A percentile compares a stretch with the other conserved stretches of the same genome.
phyloP scores from a whole-genome alignment of 2,113 vertebrate species.

The Passerina amoena region DNA sequence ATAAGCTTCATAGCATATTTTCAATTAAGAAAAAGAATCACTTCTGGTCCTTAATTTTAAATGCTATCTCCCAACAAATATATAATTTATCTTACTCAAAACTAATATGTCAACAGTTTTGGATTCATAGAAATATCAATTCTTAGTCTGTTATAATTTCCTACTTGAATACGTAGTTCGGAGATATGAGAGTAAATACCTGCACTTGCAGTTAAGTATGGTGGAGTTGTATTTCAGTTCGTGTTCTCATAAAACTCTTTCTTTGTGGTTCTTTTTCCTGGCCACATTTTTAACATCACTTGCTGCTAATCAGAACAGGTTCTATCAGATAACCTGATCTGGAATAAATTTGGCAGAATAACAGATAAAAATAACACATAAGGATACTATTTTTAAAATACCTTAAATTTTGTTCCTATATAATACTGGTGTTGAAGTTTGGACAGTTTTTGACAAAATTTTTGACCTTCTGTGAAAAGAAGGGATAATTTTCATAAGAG shows the following conservation, averaged over 20 bases:
- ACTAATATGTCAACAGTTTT: not conserved
- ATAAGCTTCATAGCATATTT: slow-evolving; percentile 5
- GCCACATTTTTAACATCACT: not conserved
- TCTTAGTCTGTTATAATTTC: not conserved
- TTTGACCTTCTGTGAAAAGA: not conserved
- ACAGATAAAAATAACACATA: not conserved
- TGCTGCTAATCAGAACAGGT: not conserved
- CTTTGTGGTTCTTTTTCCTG: not conserved
- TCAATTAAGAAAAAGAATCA: slow-evolving; percentile 52
- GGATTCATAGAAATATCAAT: not conserved
- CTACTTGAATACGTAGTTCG: not conserved
- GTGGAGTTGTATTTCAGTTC: not conserved
- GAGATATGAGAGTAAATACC: not conserved
- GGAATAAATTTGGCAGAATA: not conserved
- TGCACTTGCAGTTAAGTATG: not conserved
- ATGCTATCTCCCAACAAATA: slow-evolving; percentile 4
- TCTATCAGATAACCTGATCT: not conserved
- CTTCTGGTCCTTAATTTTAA: slow-evolving; percentile 23
- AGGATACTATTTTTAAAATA: not conserved
- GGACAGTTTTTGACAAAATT: not conserved
- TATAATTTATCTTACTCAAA: slow-evolving; percentile 37
- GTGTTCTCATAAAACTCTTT: not conserved
- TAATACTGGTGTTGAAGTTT: not conserved
- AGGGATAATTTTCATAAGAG: not conserved
- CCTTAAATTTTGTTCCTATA: not conserved